Conservation (phyloP, 2,797 vertebrate species). For the Melopsittacus undulatus region DNA sequence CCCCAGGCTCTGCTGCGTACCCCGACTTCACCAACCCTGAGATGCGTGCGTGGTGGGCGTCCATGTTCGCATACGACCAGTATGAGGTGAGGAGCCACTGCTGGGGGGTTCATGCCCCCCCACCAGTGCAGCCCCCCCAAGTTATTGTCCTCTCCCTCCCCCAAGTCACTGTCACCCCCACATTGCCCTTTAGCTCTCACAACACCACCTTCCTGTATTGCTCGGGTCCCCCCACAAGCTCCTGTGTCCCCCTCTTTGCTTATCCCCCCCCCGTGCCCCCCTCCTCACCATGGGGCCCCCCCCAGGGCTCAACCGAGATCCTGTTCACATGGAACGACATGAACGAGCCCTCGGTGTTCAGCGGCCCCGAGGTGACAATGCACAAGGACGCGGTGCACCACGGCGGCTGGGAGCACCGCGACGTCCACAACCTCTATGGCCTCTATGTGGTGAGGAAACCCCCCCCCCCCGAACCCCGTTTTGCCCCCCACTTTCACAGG, state of each 20-base stretch:
- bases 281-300: background rate
- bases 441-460: conserved; percentile 86
- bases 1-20: conserved; percentile 86
- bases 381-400: conserved; percentile 88
- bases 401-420: conserved; percentile 90
- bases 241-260: too few relatives aligned
- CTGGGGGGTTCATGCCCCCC: too few relatives aligned
- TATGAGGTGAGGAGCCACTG: conserved; percentile 78
- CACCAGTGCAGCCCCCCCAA: too few relatives aligned
- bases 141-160: too few relatives aligned
- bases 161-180: too few relatives aligned
- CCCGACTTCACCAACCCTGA: conserved; percentile 89
- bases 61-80: conserved; percentile 88
- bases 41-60: conserved; percentile 91
- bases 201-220: too few relatives aligned
- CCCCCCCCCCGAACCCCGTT: too few relatives aligned
- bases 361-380: conserved; percentile 95
- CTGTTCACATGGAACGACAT: conserved; percentile 93
- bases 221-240: too few relatives aligned
- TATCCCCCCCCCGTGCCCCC: too few relatives aligned
- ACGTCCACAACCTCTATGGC: conserved; percentile 93
- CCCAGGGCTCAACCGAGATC: conserved; percentile 87
- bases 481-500: rapidly evolving
- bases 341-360: conserved; percentile 94
- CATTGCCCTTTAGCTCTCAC: too few relatives aligned